These are phyloP conservation scores for Cnemophilus loriae DNA, from an alignment of 2,113 vertebrate genomes.

Conservation along the genomic window DNA sequence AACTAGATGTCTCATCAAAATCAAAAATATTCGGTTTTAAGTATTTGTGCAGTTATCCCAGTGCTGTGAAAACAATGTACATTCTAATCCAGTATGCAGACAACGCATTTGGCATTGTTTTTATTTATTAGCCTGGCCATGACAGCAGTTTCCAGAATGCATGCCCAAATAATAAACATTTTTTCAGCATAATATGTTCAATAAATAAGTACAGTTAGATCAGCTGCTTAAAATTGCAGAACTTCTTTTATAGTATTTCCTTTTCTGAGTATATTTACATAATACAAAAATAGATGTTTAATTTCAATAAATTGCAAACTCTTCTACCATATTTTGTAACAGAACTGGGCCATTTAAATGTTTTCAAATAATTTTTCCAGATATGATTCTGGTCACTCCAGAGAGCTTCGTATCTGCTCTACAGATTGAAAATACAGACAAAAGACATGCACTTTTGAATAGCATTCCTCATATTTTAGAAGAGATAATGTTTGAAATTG, in stretches of 20 bases:
- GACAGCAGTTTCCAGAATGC: neutral
- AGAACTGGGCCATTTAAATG: neutral
- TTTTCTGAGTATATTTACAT: slow-evolving; percentile 8
- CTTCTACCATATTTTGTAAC: neutral
- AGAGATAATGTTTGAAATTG: neutral
- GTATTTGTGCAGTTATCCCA: neutral
- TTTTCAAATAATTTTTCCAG: neutral
- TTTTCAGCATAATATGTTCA: neutral
- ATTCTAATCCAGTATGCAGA: neutral
- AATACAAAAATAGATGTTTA: neutral
- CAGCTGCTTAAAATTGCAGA: neutral
- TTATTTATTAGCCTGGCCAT: neutral
- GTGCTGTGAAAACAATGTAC: neutral
- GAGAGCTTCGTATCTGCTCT: neutral
- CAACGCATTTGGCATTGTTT: neutral
- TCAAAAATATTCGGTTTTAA: neutral
- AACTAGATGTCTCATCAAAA: neutral
- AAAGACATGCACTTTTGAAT: neutral
- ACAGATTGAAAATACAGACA: neutral
- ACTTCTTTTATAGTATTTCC: neutral
- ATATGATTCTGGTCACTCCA: neutral
- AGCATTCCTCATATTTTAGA: neutral
- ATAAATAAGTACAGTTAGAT: neutral
- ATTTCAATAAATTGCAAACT: neutral
- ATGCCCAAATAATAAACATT: neutral